These are phyloP conservation scores for Eutolmus rufibarbis DNA, from an alignment of 2,888 invertebrate genomes.

Conservation along the genomic window DNA sequence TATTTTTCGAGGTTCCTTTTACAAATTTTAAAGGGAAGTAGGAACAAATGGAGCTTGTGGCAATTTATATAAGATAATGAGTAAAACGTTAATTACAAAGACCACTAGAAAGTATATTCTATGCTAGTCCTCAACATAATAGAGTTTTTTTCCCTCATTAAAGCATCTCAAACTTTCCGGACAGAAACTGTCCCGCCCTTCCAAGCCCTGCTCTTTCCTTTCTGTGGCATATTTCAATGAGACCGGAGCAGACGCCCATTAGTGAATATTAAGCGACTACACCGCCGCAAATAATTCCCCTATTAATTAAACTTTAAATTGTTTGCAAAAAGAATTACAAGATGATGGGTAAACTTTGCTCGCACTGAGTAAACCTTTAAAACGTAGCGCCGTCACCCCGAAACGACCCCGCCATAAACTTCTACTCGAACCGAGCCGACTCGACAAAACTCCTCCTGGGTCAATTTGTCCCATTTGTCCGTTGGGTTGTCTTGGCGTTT, in stretches of 20 bases:
- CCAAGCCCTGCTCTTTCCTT: neutral
- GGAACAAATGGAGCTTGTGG: neutral
- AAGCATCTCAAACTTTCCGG: neutral
- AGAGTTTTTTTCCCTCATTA: neutral
- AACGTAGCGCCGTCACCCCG: neutral
- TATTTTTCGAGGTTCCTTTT: neutral
- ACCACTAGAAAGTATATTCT: neutral
- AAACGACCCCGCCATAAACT: neutral
- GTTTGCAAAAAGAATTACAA: neutral
- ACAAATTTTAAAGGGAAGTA: neutral
- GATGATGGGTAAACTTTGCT: constrained; percentile 11
- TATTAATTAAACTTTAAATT: constrained; percentile 23
- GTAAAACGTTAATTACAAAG: neutral
- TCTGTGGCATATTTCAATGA: neutral
- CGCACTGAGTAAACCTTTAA: neutral
- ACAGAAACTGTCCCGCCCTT: neutral
- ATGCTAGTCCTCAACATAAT: neutral
- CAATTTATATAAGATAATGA: neutral
- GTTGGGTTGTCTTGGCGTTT: constrained; percentile 13
- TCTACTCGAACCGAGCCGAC: neutral
- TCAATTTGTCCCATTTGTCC: constrained; percentile 10
- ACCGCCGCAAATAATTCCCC: neutral
- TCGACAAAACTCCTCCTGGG: neutral
- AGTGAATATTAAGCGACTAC: constrained; percentile 1
- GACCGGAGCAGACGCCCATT: neutral